A percentile compares a stretch with the other conserved stretches of the same genome.
These are phyloP conservation scores for Dichetophora obliterata DNA, from an alignment of 2,888 invertebrate genomes.

Conservation along the genomic window DNA sequence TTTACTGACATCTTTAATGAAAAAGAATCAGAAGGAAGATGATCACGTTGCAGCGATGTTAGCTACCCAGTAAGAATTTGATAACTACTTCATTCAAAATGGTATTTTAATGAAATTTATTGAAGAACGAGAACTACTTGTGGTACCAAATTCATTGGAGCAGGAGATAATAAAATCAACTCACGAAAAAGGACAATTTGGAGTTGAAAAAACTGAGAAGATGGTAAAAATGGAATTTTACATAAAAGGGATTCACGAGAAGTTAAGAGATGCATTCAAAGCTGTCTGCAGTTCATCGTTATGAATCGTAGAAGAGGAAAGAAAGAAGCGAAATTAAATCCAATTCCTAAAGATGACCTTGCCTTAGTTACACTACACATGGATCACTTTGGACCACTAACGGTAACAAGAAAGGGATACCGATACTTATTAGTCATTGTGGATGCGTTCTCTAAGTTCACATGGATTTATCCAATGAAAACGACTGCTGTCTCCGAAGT, in stretches of 20 bases:
- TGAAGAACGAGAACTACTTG: not conserved
- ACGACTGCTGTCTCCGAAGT: not conserved
- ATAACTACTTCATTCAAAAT: too few species aligned
- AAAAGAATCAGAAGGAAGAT: too few species aligned
- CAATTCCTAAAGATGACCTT: conserved; percentile 38
- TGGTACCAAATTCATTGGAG: conserved; percentile 24
- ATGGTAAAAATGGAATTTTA: too few species aligned
- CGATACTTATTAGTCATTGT: not conserved
- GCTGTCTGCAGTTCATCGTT: conserved; percentile 28
- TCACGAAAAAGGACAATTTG: too few species aligned
- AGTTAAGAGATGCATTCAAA: not conserved
- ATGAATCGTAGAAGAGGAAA: conserved; percentile 33
- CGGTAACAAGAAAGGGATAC: not conserved
- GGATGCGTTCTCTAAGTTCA: too few species aligned
- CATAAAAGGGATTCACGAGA: not conserved
- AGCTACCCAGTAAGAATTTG: too few species aligned
- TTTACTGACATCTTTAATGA: too few species aligned
- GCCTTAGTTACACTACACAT: conserved; percentile 34
- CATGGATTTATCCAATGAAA: too few species aligned
- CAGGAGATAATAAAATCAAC: too few species aligned
- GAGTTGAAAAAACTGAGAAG: too few species aligned
- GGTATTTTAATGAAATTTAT: not conserved
- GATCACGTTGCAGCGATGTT: too few species aligned
- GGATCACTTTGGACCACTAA: conserved; percentile 32
- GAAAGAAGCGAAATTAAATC: conserved; percentile 35